Base-by-base conservation (phyloP, 2,113 vertebrate genomes). In the Colistium nudipinnis region DNA sequence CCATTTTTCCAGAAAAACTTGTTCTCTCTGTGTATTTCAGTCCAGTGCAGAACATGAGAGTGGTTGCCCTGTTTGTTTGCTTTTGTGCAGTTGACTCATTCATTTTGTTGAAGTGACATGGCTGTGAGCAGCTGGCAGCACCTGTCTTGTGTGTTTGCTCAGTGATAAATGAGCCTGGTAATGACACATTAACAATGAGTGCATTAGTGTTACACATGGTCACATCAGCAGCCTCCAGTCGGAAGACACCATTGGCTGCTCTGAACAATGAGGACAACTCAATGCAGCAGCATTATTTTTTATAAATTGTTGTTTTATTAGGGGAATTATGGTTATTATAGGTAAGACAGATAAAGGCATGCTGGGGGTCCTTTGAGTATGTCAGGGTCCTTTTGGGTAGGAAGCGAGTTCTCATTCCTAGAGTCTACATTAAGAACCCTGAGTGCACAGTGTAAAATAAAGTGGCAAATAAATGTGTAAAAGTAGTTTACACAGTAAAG, bases 61-160 rank as follows among this genome's bases (percentile, higher is more conserved):
- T 33, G 17, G 55, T 39, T 20, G 28, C n/a, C 2, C 19, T 2
- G 2, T 28, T 14, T 47, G 33, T 73, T 64, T 74, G 70, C 62
- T 54, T 19, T 17, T 6, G 24, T 13, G 9, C 27, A 2, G 30
- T 28, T 5, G 20, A 38, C 12, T 43, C 3, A 19, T n/a, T 11
- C 57, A 1, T 54, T 71, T 39, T 71, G 59, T 61, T 76, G 2
- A 45, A 35, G 65, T 81, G 74, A 63, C 25, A 12, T 10, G 62
- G 4, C 3, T 9, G 24, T 2, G 62, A 28, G 44, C 71, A 25
- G 49, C 48, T 2, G 43, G 17, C 70, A 62, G 67, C 90, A 90
- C 77, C 89, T 90, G 88, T 76, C 82, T 67, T 14, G 54, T 76
- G 20, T 89, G 84, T 90, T 87, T 90, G 79, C 51, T 73, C 43